Base-by-base conservation (phyloP, 2,888 invertebrate genomes). In the Drosophila diplacantha region DNA sequence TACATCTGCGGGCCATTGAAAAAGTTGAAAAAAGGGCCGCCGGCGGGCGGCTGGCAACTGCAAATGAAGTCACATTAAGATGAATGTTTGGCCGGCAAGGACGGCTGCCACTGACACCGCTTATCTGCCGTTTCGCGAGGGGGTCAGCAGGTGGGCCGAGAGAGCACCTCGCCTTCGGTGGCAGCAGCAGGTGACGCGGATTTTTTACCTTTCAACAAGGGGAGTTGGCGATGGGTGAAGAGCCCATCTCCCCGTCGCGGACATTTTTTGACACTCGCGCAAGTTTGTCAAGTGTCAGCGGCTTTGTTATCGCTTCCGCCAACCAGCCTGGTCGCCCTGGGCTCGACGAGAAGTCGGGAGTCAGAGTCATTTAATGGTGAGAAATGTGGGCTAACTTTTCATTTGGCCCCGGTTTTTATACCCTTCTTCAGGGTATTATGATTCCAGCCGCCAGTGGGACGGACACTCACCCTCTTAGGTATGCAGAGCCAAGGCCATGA, bases 251-350 rank as follows among this genome's bases (percentile, higher is more conserved):
- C 16, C 24, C 9, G 41, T 12, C 62, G 41, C 61, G 62, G 62
- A 61, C 51, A 61, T 63, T 50, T 51, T 54, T 50, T 20, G 64
- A 47, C 60, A 63, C 52, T 74, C 56, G 66, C 57, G 67, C 74
- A 74, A 82, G 76, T 85, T 82, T 85, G 83, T 84, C 83, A 85
- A 83, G 83, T 85, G 84, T 83, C 85, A 83, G 78, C 78, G 73
- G 75, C 78, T 82, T 81, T 81, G 81, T 83, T 85, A 83, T 83
- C 84, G 83, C 69, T 81, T 81, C 82, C 81, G 81, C 72, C 71
- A 63, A 73, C 65, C 65, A 62, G 37, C 31, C 35, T 16, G 63
- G 65, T 34, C 68, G 59, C 68, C 68, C 52, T 16, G 18, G 65
- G 64, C 68, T 32, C 31, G 26, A 31, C 46, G 47, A 54, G 63